Evolutionary conservation across 2,113 vertebrate genomes (phyloP).

Genomic region (Calyptommatus sinebrachiatus): DNA sequence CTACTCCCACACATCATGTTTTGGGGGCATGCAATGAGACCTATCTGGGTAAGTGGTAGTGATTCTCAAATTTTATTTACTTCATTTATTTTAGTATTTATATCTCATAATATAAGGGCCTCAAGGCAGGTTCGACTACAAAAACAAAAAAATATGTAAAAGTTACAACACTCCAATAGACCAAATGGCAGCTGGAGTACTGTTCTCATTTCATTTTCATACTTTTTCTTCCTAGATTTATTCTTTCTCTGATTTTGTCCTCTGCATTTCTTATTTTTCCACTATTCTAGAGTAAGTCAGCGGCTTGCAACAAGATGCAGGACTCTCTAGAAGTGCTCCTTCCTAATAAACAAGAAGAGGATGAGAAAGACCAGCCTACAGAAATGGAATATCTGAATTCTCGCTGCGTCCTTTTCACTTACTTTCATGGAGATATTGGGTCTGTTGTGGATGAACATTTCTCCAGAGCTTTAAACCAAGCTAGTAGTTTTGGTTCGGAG

Average conservation of each 20-base stretch:
- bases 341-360: slow-evolving; percentile 75
- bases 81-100: too few relatives aligned
- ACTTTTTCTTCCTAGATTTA: slow-evolving; percentile 10
- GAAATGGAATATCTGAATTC: slow-evolving; percentile 97
- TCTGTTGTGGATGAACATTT: slow-evolving; percentile 98
- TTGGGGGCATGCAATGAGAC: too few relatives aligned
- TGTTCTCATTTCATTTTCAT: too few relatives aligned
- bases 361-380: slow-evolving; percentile 86
- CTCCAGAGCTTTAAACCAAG: slow-evolving; percentile 92
- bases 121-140: too few relatives aligned
- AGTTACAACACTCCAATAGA: too few relatives aligned
- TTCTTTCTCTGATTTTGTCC: slow-evolving; percentile 60
- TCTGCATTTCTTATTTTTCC: slow-evolving; percentile 66
- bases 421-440: slow-evolving; percentile 94
- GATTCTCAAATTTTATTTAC: too few relatives aligned
- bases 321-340: slow-evolving; percentile 84
- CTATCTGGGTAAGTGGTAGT: too few relatives aligned
- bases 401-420: slow-evolving; percentile 96
- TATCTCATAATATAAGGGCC: too few relatives aligned
- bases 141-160: too few relatives aligned
- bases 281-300: slow-evolving; percentile 80
- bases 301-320: slow-evolving; percentile 92
- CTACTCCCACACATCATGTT: too few relatives aligned
- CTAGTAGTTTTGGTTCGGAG: slow-evolving; percentile 81
- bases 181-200: too few relatives aligned